Percentiles rank a stretch among this genome's conserved stretches.
phyloP scores from a whole-genome alignment of 1,140 invertebrate species.

The Grapholita molesta region DNA sequence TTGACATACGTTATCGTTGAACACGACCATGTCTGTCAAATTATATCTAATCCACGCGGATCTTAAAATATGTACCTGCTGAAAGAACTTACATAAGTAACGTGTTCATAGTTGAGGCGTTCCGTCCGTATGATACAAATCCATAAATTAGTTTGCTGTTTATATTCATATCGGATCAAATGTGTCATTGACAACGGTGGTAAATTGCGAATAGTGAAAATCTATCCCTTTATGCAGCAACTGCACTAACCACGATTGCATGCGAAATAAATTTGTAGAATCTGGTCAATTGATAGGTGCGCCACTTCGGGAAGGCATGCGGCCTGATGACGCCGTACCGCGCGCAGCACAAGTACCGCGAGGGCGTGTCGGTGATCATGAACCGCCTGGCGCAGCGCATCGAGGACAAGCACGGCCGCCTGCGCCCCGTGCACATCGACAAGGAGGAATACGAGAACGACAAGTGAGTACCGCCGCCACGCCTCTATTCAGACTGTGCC shows the following conservation, averaged over 20 bases:
- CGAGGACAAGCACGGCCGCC: conserved; percentile 58
- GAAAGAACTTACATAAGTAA: too few species aligned
- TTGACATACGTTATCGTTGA: too few species aligned
- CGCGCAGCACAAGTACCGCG: conserved; percentile 37
- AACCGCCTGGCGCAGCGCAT: conserved; percentile 56
- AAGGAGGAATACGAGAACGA: conserved; percentile 56
- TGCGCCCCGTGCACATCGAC: conserved; percentile 52
- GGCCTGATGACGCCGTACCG: conserved; percentile 43
- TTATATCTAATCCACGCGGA: too few species aligned
- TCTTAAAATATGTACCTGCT: too few species aligned
- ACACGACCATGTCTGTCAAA: too few species aligned
- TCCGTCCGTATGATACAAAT: too few species aligned
- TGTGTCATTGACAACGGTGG: too few species aligned
- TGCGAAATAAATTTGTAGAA: neutral
- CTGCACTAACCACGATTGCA: neutral
- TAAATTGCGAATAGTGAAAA: too few species aligned
- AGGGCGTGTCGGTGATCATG: conserved; percentile 44
- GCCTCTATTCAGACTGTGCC: too few species aligned
- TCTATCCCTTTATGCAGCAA: neutral
- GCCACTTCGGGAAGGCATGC: conserved; percentile 49
- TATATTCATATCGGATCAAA: too few species aligned
- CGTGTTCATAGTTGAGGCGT: too few species aligned
- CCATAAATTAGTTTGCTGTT: too few species aligned
- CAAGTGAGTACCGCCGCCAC: conserved; percentile 34
- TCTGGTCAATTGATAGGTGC: conserved; percentile 29